Conservation (phyloP, 2,888 invertebrate species). For the Mycalesis mineus region DNA sequence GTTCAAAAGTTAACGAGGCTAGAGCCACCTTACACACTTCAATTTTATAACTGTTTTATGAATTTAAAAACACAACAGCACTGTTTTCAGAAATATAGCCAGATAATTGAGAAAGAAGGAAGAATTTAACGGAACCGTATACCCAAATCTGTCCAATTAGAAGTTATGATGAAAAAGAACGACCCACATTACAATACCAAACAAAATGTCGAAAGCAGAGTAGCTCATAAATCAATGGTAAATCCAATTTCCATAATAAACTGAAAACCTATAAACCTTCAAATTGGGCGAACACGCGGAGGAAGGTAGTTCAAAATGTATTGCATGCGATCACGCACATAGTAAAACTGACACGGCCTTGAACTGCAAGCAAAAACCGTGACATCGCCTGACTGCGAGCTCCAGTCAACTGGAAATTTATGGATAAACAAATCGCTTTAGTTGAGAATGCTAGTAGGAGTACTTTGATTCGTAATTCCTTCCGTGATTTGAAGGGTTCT, state of each 20-base stretch:
- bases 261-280: background rate
- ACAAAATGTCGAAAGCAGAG: background rate
- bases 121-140: too few species aligned
- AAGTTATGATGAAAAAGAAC: too few species aligned
- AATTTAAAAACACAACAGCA: too few species aligned
- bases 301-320: background rate
- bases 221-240: background rate
- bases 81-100: too few species aligned
- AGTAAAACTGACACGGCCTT: slow-evolving; percentile 1
- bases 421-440: background rate
- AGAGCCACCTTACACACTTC: too few species aligned
- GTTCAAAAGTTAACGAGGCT: too few species aligned
- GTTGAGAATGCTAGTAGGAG: too few species aligned
- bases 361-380: background rate
- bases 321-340: background rate
- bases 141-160: too few species aligned
- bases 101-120: too few species aligned
- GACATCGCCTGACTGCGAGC: background rate
- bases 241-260: background rate
- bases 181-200: background rate
- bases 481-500: too few species aligned
- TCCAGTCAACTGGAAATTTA: background rate
- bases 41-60: too few species aligned
- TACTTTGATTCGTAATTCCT: too few species aligned
- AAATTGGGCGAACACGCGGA: slow-evolving; percentile 1